Conservation (phyloP, 2,888 invertebrate genomes). For the Cantharis lateralis region DNA sequence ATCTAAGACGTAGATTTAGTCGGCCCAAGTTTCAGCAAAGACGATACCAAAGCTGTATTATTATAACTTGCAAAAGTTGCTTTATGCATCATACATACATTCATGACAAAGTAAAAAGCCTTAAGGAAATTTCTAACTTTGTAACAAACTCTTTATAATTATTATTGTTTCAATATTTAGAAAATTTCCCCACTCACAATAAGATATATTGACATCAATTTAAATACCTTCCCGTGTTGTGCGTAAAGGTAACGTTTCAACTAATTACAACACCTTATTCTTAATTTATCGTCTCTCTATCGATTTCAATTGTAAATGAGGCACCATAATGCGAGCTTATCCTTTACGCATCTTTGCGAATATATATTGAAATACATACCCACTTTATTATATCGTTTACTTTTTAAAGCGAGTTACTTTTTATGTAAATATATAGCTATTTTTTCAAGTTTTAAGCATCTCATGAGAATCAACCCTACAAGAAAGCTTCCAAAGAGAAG, state of each 20-base stretch:
- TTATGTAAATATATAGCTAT: neutral
- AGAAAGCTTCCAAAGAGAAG: neutral
- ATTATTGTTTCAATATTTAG: neutral
- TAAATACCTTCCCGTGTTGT: neutral
- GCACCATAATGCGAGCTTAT: neutral
- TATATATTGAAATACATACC: neutral
- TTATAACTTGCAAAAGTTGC: conserved; percentile 50
- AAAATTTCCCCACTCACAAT: neutral
- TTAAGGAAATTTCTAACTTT: conserved; percentile 20
- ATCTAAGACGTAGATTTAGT: conserved; percentile 54
- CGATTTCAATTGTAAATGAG: neutral
- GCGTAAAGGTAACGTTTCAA: neutral
- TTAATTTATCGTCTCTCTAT: neutral
- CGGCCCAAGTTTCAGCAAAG: conserved; percentile 46
- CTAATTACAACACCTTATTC: conserved; percentile 1
- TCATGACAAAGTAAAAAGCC: conserved; percentile 45
- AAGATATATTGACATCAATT: neutral
- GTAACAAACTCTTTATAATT: neutral
- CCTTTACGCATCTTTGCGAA: neutral
- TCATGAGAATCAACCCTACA: neutral
- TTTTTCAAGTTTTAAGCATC: neutral
- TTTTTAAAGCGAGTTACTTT: conserved; percentile 2
- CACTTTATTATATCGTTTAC: neutral
- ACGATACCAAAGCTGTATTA: conserved; percentile 48
- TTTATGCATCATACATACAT: conserved; percentile 51